Conservation (phyloP, 1,140 invertebrate species). For the Sitobion miscanthi region DNA sequence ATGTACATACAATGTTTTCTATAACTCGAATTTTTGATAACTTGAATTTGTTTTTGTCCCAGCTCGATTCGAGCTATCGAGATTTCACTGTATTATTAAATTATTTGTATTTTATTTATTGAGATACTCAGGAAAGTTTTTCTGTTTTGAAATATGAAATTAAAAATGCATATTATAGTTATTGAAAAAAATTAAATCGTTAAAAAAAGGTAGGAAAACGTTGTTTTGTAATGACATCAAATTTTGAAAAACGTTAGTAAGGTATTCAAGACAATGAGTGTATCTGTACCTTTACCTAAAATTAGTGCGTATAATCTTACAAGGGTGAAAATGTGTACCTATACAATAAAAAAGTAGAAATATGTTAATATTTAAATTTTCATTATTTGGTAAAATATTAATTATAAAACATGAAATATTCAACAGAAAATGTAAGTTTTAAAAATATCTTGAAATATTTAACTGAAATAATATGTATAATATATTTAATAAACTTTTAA, state of each 20-base stretch:
- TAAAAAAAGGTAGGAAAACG: neutral
- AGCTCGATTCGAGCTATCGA: too few species aligned
- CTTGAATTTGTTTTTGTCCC: too few species aligned
- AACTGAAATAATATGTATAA: too few species aligned
- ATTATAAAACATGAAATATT: too few species aligned
- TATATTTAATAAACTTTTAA: neutral
- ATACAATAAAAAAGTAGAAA: neutral
- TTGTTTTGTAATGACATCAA: neutral
- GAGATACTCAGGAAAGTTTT: neutral
- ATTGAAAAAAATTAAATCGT: neutral
- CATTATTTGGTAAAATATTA: neutral
- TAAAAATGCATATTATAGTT: neutral
- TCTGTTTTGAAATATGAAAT: neutral
- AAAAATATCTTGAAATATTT: too few species aligned
- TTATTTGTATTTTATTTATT: neutral
- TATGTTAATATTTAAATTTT: neutral
- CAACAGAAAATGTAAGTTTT: too few species aligned
- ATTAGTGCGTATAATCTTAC: neutral
- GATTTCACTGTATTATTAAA: neutral
- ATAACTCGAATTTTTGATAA: too few species aligned
- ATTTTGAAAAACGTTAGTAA: neutral
- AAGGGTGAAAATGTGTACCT: rapidly evolving
- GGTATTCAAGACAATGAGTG: neutral
- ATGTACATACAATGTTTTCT: too few species aligned
- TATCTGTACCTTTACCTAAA: neutral